Evolutionary conservation across 2,888 invertebrate genomes (phyloP).

Genomic region (Gonocerus acuteangulatus): DNA sequence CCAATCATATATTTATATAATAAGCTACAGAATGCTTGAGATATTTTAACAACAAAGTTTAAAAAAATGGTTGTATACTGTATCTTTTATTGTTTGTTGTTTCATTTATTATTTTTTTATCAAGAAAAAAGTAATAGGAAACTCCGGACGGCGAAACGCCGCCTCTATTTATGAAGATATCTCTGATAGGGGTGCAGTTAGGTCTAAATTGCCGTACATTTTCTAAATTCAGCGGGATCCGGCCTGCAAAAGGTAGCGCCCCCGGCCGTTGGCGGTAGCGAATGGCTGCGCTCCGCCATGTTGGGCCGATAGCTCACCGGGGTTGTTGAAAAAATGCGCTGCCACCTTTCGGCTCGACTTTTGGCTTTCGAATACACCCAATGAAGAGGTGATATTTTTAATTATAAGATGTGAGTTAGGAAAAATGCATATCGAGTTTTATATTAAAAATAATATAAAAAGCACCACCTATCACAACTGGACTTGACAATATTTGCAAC

Average conservation of each 20-base stretch:
- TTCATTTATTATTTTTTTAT: conserved; percentile 13
- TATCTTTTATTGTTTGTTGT: conserved; percentile 29
- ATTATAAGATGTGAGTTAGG: neutral
- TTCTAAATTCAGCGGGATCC: conserved; percentile 1
- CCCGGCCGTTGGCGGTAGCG: conserved; percentile 51
- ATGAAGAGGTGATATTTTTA: neutral
- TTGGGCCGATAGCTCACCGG: conserved; percentile 38
- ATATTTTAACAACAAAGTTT: conserved; percentile 18
- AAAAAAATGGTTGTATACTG: conserved; percentile 27
- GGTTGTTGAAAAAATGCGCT: conserved; percentile 36
- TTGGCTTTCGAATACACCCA: neutral
- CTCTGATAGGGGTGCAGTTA: conserved; percentile 22
- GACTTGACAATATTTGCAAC: conserved; percentile 24
- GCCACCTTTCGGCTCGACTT: conserved; percentile 19
- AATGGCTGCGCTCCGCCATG: conserved; percentile 57
- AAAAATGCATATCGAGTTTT: conserved; percentile 15
- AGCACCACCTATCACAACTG: conserved; percentile 26
- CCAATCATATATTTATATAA: conserved; percentile 17
- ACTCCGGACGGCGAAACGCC: conserved; percentile 16
- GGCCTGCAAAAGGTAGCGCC: conserved; percentile 40
- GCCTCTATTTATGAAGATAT: conserved; percentile 8
- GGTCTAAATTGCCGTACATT: conserved; percentile 13
- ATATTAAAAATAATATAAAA: conserved; percentile 14
- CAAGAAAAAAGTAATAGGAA: neutral
- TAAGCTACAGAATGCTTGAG: neutral